These are phyloP conservation scores for Pipistrellus pygmaeus DNA, from an alignment of 2,797 vertebrate genomes.

Conservation along the genomic window DNA sequence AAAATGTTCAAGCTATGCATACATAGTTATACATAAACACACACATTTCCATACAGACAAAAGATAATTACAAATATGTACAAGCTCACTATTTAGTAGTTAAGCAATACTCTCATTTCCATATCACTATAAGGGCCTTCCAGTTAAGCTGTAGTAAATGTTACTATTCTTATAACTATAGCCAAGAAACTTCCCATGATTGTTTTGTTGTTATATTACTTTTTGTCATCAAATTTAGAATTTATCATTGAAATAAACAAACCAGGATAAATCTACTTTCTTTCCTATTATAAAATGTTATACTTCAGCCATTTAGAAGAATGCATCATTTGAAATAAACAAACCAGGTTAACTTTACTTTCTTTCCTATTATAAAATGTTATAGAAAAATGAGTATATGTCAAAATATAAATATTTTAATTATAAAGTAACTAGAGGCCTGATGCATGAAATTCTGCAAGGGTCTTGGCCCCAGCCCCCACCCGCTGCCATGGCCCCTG, in stretches of 20 bases:
- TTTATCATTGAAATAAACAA: constrained; percentile 57
- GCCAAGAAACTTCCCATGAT: not conserved
- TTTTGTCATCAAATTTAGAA: constrained; percentile 30
- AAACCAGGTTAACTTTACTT: constrained; percentile 30
- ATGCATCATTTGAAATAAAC: constrained; percentile 44
- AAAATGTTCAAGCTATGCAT: not conserved
- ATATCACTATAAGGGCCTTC: not conserved
- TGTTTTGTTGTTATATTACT: constrained; percentile 9
- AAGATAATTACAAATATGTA: constrained; percentile 48
- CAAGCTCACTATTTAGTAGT: not conserved
- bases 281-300: not conserved
- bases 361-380: not conserved
- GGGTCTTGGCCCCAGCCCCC: too few species aligned
- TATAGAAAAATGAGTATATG: constrained; percentile 31
- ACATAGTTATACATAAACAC: not conserved
- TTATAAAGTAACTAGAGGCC: not conserved
- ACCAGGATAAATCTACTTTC: constrained; percentile 3
- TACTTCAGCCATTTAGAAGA: not conserved
- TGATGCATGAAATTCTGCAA: too few species aligned
- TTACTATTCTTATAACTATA: not conserved
- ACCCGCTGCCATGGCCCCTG: too few species aligned
- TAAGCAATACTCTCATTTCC: constrained; percentile 1
- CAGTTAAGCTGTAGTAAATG: not conserved
- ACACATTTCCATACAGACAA: constrained; percentile 44
- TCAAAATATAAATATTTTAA: constrained; percentile 43